Evolutionary conservation across 2,888 invertebrate species (phyloP).

Genomic region (Pasiphila rectangulata): DNA sequence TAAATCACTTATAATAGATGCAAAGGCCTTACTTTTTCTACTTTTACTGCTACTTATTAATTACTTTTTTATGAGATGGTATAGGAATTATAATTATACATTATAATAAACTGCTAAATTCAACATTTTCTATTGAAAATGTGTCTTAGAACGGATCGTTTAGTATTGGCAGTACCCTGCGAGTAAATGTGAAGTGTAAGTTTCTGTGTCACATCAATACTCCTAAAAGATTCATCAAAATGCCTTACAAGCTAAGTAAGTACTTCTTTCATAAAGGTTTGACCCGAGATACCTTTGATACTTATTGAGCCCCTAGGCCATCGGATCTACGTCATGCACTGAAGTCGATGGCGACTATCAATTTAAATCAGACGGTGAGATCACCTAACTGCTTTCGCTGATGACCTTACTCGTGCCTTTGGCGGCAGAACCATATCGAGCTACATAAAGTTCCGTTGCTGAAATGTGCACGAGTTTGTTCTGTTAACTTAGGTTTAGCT

Average conservation of each 20-base stretch:
- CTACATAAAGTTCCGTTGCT: background rate
- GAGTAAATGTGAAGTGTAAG: no score
- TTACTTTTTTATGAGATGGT: no score
- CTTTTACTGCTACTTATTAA: no score
- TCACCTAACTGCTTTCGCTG: conserved; percentile 6
- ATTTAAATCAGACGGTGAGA: conserved; percentile 17
- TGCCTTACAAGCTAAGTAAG: background rate
- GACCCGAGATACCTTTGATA: conserved; percentile 5
- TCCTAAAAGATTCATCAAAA: background rate
- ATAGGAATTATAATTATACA: no score
- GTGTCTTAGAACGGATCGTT: no score
- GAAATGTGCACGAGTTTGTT: background rate
- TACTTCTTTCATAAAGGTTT: background rate
- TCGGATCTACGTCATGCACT: background rate
- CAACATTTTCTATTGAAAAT: no score
- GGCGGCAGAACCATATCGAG: background rate
- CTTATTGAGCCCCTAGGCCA: conserved; percentile 3
- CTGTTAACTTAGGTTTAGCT: no score
- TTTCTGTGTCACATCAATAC: background rate
- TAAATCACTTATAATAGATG: no score
- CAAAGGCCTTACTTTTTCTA: no score
- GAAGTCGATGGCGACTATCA: conserved; percentile 5
- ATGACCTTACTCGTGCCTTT: conserved; percentile 10
- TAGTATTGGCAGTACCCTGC: no score
- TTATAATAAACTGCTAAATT: no score